Evolutionary conservation across 1,140 invertebrate species (phyloP).

Genomic region (Aphelinus certus): DNA sequence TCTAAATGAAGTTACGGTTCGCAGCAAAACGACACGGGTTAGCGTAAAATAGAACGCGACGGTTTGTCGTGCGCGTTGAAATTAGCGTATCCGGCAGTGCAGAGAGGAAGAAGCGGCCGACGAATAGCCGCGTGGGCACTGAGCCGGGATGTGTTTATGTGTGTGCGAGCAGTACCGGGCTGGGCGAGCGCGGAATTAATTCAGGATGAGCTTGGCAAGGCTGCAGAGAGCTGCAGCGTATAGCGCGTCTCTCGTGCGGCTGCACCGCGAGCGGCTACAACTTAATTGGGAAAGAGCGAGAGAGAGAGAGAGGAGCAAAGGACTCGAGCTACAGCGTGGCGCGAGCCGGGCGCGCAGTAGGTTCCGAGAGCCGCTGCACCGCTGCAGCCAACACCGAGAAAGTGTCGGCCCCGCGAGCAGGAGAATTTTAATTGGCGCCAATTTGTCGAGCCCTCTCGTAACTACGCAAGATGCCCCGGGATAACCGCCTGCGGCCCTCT

Average conservation of each 20-base stretch:
- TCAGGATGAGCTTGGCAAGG: slow-evolving; percentile 32
- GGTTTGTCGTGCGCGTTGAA: slow-evolving; percentile 11
- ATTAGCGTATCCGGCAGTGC: slow-evolving; percentile 33
- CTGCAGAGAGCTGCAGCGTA: too few species aligned
- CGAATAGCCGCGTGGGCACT: too few species aligned
- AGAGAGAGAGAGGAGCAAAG: slow-evolving; percentile 49
- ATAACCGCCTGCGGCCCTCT: neutral
- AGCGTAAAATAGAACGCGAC: too few species aligned
- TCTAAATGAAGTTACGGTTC: too few species aligned
- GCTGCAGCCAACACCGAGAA: neutral
- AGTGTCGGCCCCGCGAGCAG: slow-evolving; percentile 40
- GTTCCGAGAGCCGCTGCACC: slow-evolving; percentile 27
- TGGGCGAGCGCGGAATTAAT: slow-evolving; percentile 9
- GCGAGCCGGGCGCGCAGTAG: slow-evolving; percentile 12
- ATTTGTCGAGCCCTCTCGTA: slow-evolving; percentile 55
- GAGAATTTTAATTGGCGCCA: slow-evolving; percentile 65
- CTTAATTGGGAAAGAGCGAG: slow-evolving; percentile 59
- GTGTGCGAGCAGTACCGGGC: too few species aligned
- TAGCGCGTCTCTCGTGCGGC: slow-evolving; percentile 22
- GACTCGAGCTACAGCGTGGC: slow-evolving; percentile 27
- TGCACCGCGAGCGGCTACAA: slow-evolving; percentile 53
- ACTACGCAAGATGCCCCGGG: slow-evolving; percentile 16
- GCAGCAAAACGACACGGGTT: too few species aligned
- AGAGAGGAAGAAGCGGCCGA: neutral
- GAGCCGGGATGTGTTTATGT: too few species aligned